Conservation (phyloP, 1,140 invertebrate genomes). For the Ips nitidus region DNA sequence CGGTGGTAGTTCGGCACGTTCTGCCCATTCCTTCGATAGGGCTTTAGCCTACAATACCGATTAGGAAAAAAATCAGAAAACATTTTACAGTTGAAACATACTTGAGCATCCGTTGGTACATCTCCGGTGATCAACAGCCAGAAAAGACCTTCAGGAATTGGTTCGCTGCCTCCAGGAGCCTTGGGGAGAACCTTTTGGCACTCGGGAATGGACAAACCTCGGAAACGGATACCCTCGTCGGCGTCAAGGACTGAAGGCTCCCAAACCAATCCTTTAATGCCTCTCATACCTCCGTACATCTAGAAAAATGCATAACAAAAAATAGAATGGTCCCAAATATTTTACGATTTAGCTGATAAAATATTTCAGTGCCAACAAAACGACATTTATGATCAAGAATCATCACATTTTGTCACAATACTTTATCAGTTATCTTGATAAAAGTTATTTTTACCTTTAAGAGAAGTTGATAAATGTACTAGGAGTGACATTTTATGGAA, state of each 20-base stretch:
- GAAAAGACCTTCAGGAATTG: conserved; percentile 86
- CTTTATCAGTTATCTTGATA: too few species aligned
- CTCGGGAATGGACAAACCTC: conserved; percentile 88
- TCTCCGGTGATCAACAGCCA: conserved; percentile 88
- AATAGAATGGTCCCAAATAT: not conserved
- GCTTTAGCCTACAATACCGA: conserved; percentile 58
- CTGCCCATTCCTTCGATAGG: conserved; percentile 83
- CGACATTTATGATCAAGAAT: too few species aligned
- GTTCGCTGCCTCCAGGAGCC: conserved; percentile 74
- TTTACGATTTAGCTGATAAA: too few species aligned
- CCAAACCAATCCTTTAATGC: conserved; percentile 85
- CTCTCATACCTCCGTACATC: conserved; percentile 93
- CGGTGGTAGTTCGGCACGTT: conserved; percentile 75
- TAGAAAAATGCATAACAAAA: conserved; percentile 46
- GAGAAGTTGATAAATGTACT: too few species aligned
- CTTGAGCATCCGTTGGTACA: conserved; percentile 75
- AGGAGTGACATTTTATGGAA: too few species aligned
- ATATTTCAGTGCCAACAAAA: too few species aligned
- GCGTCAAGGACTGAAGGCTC: conserved; percentile 89
- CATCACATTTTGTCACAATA: too few species aligned
- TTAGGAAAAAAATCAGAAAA: conserved; percentile 14
- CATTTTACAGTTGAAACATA: conserved; percentile 37
- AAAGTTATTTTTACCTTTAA: too few species aligned
- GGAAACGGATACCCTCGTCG: conserved; percentile 87
- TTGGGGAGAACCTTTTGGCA: conserved; percentile 86